These are phyloP conservation scores for Physella acuta DNA, from an alignment of 1,140 invertebrate genomes.

Conservation along the genomic window DNA sequence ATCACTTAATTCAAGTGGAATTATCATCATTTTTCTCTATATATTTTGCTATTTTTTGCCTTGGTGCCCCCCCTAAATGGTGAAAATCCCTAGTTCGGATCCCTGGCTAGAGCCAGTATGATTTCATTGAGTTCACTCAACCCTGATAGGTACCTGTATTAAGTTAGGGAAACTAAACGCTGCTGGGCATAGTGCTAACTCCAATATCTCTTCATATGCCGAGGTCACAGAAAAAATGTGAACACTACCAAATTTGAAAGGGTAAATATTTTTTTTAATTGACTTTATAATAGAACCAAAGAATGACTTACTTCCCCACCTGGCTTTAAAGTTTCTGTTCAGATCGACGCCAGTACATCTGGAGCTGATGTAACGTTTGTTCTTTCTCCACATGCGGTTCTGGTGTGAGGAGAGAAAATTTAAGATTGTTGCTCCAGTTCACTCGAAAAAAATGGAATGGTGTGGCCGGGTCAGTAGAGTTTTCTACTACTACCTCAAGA, in stretches of 20 bases:
- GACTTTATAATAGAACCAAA: neutral
- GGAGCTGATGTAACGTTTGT: slow-evolving; percentile 17
- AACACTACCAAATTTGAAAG: too few species aligned
- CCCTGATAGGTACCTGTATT: neutral
- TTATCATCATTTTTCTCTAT: too few species aligned
- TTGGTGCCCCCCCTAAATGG: too few species aligned
- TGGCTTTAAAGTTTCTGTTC: slow-evolving; percentile 36
- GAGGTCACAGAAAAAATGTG: too few species aligned
- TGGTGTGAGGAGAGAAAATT: neutral
- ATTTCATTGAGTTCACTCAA: neutral
- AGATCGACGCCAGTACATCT: slow-evolving; percentile 32
- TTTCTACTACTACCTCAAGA: too few species aligned
- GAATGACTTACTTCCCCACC: slow-evolving; percentile 31
- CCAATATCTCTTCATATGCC: neutral
- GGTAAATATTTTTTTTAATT: neutral
- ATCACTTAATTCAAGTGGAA: too few species aligned
- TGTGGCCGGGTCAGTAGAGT: too few species aligned
- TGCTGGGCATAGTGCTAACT: too few species aligned
- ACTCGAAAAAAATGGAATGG: neutral
- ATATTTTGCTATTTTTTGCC: too few species aligned
- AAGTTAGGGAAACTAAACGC: too few species aligned
- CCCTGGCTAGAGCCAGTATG: neutral
- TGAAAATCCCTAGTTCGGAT: neutral
- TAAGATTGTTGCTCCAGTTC: neutral
- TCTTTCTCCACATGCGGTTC: slow-evolving; percentile 36